phyloP scores from a whole-genome alignment of 1,140 invertebrate species.

The Frieseomelitta varia region DNA sequence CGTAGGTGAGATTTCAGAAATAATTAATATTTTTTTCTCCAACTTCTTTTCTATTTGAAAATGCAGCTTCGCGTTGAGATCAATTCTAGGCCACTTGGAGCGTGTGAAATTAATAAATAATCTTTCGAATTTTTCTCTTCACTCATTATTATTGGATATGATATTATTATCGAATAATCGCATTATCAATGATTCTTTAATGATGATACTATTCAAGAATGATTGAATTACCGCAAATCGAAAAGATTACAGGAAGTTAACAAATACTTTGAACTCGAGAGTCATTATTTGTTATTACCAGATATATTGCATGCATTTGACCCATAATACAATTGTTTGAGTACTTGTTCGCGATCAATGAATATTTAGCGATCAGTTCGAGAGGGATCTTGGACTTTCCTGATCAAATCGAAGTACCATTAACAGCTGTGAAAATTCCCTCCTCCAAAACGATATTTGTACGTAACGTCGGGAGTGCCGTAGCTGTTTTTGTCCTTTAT shows the following conservation, averaged over 20 bases:
- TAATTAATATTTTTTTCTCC: neutral
- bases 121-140: too few relatives aligned
- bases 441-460: constrained; percentile 74
- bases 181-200: too few relatives aligned
- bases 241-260: too few relatives aligned
- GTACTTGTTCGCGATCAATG: neutral
- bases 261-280: too few relatives aligned
- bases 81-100: neutral
- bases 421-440: constrained; percentile 76
- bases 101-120: too few relatives aligned
- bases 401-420: constrained; percentile 78
- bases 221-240: too few relatives aligned
- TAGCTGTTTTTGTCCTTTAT: constrained; percentile 72
- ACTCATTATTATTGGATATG: too few relatives aligned
- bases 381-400: constrained; percentile 80
- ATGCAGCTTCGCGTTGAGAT: neutral
- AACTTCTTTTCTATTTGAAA: neutral
- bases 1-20: constrained; percentile 61
- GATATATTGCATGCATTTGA: too few relatives aligned
- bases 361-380: constrained; percentile 75
- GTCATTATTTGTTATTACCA: too few relatives aligned
- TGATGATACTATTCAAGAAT: too few relatives aligned
- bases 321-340: too few relatives aligned
- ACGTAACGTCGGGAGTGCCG: constrained; percentile 76
- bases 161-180: too few relatives aligned